phyloP scores from a whole-genome alignment of 2,113 vertebrate genomes.

The Crypturellus undulatus region DNA sequence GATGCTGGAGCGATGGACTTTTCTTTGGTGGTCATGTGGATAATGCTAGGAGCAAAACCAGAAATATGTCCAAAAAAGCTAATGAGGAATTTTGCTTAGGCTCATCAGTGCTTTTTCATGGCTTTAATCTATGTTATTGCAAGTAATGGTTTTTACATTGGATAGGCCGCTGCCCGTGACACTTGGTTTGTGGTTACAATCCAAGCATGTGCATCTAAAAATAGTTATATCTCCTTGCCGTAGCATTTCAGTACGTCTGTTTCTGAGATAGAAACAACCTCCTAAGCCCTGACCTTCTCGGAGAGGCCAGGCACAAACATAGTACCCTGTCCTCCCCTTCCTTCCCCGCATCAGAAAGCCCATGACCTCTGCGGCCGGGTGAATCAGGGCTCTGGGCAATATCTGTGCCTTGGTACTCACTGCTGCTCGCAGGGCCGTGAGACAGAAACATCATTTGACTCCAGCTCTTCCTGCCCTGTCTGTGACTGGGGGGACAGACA shows the following conservation, averaged over 20 bases:
- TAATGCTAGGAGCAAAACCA: neutral
- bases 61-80: neutral
- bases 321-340: rapidly evolving
- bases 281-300: neutral
- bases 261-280: neutral
- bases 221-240: neutral
- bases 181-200: neutral
- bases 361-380: neutral
- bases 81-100: neutral
- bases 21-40: neutral
- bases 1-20: neutral
- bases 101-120: neutral
- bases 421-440: slow-evolving; percentile 15
- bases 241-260: neutral
- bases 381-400: neutral
- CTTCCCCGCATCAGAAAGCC: neutral
- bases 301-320: neutral
- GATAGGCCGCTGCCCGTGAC: neutral
- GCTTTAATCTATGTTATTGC: neutral
- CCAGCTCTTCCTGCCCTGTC: rapidly evolving
- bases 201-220: neutral
- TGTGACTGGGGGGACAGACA: rapidly evolving
- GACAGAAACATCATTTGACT: neutral
- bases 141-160: neutral
- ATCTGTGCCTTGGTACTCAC: neutral